Conservation (phyloP, 1,140 invertebrate species). For the Drosophila willistoni region DNA sequence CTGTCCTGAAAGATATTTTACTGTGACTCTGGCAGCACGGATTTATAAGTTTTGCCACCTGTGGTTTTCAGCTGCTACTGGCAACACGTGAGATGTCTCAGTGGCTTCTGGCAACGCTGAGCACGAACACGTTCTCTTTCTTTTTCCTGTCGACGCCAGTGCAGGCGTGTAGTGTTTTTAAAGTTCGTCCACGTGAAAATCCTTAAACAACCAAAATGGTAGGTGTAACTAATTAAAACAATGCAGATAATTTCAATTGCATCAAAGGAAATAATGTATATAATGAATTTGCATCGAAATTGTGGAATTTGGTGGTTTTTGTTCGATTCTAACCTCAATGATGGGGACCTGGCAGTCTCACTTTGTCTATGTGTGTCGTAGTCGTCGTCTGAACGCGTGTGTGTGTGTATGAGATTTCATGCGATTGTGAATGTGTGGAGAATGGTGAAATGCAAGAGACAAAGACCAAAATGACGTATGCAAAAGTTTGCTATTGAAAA, state of each 20-base stretch:
- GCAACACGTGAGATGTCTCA: background rate
- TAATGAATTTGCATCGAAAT: background rate
- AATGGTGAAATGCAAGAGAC: conserved; percentile 12
- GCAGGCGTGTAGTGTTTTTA: conserved; percentile 91
- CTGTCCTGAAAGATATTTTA: background rate
- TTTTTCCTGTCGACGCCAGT: conserved; percentile 90
- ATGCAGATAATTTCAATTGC: conserved; percentile 30
- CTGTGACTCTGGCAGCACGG: background rate
- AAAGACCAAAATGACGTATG: conserved; percentile 12
- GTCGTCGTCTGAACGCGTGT: background rate
- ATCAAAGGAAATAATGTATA: background rate
- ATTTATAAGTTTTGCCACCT: background rate
- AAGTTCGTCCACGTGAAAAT: conserved; percentile 86
- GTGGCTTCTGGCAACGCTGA: background rate
- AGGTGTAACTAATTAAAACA: conserved; percentile 83
- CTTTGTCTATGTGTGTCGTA: conserved; percentile 24
- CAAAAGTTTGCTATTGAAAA: conserved; percentile 13
- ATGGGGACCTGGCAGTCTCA: conserved; percentile 23
- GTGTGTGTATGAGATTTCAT: conserved; percentile 6
- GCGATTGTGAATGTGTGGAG: conserved; percentile 4
- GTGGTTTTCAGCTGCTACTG: background rate
- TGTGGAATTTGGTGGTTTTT: background rate
- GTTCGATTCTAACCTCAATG: conserved; percentile 4
- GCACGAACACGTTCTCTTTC: conserved; percentile 67
- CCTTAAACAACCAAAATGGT: conserved; percentile 94